phyloP scores from a whole-genome alignment of 2,797 vertebrate genomes.

The Gobio occitaniae region DNA sequence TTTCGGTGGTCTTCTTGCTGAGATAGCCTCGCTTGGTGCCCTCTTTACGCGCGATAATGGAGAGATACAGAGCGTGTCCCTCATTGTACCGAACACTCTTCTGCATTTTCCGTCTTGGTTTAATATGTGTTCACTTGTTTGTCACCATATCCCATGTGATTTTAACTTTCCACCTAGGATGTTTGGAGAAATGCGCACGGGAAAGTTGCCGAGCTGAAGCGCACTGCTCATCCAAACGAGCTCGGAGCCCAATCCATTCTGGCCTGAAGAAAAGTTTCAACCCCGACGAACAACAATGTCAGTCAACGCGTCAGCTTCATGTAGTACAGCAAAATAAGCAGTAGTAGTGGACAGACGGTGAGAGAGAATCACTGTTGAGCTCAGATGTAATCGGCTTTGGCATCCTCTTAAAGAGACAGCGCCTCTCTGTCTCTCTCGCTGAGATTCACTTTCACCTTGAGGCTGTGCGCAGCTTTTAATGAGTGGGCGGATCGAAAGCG shows the following conservation, averaged over 20 bases:
- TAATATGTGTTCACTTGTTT: conserved; percentile 38
- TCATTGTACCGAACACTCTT: conserved; percentile 91
- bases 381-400: conserved; percentile 87
- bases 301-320: conserved; percentile 41
- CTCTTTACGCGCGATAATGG: conserved; percentile 85
- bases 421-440: conserved; percentile 52
- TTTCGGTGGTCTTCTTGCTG: conserved; percentile 86
- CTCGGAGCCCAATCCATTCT: conserved; percentile 63
- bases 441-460: conserved; percentile 46
- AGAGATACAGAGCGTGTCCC: conserved; percentile 87
- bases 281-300: background rate
- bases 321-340: conserved; percentile 2
- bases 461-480: conserved; percentile 30
- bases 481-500: conserved; percentile 21
- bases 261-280: conserved; percentile 7
- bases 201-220: conserved; percentile 72
- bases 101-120: conserved; percentile 82
- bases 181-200: conserved; percentile 56
- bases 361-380: conserved; percentile 75
- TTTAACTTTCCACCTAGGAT: conserved; percentile 66
- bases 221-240: conserved; percentile 60
- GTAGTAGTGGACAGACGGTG: conserved; percentile 68
- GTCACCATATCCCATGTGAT: conserved; percentile 47
- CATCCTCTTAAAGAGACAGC: conserved; percentile 80
- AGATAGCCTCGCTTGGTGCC: conserved; percentile 86